These are phyloP conservation scores for Axea sp. DNA, from an alignment of 2,888 invertebrate species.

Conservation along the genomic window DNA sequence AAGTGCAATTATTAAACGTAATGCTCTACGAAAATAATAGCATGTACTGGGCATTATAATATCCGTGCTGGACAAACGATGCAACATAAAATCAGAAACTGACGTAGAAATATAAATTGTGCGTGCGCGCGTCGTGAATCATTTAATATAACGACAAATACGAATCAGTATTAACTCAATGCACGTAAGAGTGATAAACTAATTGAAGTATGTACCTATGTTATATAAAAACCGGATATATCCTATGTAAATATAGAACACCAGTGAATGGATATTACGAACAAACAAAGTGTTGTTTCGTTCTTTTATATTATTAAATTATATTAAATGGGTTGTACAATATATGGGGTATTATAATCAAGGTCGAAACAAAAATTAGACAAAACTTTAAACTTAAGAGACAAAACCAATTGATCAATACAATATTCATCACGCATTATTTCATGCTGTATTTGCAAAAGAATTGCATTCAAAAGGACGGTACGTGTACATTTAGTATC, in stretches of 20 bases:
- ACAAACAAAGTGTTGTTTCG: neutral
- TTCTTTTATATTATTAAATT: neutral
- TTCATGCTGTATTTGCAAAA: neutral
- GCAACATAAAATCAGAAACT: constrained; percentile 7
- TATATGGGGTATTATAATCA: neutral
- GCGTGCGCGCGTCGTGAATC: constrained; percentile 51
- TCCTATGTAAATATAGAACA: constrained; percentile 58
- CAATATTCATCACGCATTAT: neutral
- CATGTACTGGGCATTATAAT: constrained; percentile 37
- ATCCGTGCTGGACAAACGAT: constrained; percentile 8
- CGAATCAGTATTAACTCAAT: constrained; percentile 64
- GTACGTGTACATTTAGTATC: too few relatives aligned
- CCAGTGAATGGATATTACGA: constrained; percentile 22
- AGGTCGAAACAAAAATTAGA: neutral
- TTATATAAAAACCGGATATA: constrained; percentile 43
- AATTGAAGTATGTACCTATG: constrained; percentile 58
- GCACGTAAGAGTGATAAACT: constrained; percentile 61
- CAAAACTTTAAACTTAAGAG: neutral
- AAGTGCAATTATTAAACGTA: constrained; percentile 58
- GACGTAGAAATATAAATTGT: constrained; percentile 6
- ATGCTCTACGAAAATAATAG: constrained; percentile 32
- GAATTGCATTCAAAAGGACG: neutral
- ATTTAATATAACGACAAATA: constrained; percentile 58
- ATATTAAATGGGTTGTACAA: too few relatives aligned
- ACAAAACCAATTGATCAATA: constrained; percentile 9